Base-by-base conservation (phyloP, 2,797 vertebrate species). In the Rhinatrema bivittatum region DNA sequence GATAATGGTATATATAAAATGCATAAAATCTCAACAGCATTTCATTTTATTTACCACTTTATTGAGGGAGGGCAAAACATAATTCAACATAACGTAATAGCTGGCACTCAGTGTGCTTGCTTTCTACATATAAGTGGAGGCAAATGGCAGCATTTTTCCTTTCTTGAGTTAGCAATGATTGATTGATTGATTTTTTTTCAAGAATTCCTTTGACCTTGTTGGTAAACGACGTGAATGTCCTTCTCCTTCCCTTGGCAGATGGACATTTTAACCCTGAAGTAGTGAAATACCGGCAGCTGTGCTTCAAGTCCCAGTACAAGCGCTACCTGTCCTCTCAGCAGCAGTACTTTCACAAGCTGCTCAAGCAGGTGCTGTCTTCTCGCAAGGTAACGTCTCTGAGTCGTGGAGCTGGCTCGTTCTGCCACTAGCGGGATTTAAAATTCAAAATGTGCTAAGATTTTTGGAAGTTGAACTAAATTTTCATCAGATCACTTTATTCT, bases 191-290 rank as follows among this genome's bases (percentile, higher is more conserved):
- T 0, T 0, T 10, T 14, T 10, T 11, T 4, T 6, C 3, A 5
- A n/a, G n/a, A n/a, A n/a, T n/a, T n/a, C 5, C 8, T 32, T 16
- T 39, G 12, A 16, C 1, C 3, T 14, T 9, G 15, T 2, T 10
- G 2, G 2, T n/a, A 19, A 7, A 3, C 7, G 17, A 32, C 20
- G n/a, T 21, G 20, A 3, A 2, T n/a, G n/a, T 5, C 16, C 32
- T 37, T 51, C 40, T 2, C 28, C 33, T 32, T 47, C 30, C 46
- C 18, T 31, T 64, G 36, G 2, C 56, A 99, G 94, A 98, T 54
- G 96, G 96, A 16, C 87, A 91, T 65, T 95, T 99, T 56, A 97
- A 97, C 56, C 94, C 94, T 0, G 94, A 98, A 49, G 94, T 99
- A 47, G 94, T 99, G 43, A 97, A 91, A 35, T 98, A 99, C 63